Conservation (phyloP, 2,113 vertebrate genomes). For the Agelaius phoeniceus region DNA sequence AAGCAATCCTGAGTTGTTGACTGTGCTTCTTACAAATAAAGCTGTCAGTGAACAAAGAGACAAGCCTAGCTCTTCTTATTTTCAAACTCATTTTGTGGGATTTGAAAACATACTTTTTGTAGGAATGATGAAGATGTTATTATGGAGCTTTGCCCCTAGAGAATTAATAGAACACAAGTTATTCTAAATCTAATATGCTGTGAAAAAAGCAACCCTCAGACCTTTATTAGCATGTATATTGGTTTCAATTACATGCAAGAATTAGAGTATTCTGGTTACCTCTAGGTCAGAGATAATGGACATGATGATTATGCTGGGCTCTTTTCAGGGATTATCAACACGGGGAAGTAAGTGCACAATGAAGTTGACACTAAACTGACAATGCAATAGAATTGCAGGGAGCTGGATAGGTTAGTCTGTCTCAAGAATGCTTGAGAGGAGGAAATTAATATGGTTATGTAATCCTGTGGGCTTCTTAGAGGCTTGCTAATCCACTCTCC, state of each 20-base stretch:
- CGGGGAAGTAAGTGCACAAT: background rate
- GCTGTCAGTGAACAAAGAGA: background rate
- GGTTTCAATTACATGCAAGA: conserved; percentile 42
- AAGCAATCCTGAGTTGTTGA: conserved; percentile 12
- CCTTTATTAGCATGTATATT: conserved; percentile 61
- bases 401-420: background rate
- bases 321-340: conserved; percentile 21
- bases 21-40: conserved; percentile 20
- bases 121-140: background rate
- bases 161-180: background rate
- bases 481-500: background rate
- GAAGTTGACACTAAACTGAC: conserved; percentile 16
- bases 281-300: conserved; percentile 38
- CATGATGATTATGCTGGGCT: background rate
- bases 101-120: background rate
- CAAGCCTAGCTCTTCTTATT: background rate
- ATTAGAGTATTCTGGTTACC: conserved; percentile 46
- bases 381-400: background rate
- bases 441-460: conserved; percentile 10
- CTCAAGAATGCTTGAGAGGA: background rate
- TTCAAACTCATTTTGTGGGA: background rate
- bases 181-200: conserved; percentile 24
- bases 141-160: background rate
- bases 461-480: background rate
- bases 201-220: conserved; percentile 34